phyloP scores from a whole-genome alignment of 2,888 invertebrate genomes.

The Conops quadrifasciatus region DNA sequence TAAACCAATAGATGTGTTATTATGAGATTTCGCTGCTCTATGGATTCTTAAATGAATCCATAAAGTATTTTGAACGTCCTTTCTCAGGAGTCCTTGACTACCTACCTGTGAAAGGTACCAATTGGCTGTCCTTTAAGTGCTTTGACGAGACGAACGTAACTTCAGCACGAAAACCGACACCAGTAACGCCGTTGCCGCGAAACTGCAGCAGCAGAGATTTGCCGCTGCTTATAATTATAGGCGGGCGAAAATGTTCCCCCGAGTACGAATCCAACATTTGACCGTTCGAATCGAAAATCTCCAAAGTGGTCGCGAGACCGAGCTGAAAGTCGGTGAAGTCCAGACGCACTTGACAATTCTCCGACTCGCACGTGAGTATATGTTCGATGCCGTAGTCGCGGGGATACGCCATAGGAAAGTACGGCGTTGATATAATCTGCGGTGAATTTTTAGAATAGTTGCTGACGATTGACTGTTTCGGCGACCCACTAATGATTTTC shows the following conservation, averaged over 20 bases:
- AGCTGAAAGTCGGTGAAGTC: constrained; percentile 76
- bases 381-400: constrained; percentile 74
- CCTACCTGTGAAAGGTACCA: constrained; percentile 62
- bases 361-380: constrained; percentile 69
- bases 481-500: constrained; percentile 66
- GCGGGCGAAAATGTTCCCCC: constrained; percentile 75
- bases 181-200: constrained; percentile 75
- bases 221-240: constrained; percentile 72
- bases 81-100: not conserved
- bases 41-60: too few species aligned
- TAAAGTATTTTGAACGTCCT: not conserved
- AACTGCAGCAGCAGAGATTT: constrained; percentile 73
- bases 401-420: constrained; percentile 74
- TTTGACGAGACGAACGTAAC: constrained; percentile 65
- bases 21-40: not conserved
- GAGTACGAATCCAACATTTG: constrained; percentile 73
- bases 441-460: constrained; percentile 63
- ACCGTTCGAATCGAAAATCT: constrained; percentile 76
- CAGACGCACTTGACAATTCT: constrained; percentile 70
- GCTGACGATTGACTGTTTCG: constrained; percentile 58
- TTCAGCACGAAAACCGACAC: constrained; percentile 73
- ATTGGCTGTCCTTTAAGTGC: constrained; percentile 59
- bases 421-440: constrained; percentile 72
- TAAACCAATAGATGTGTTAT: not conserved
- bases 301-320: constrained; percentile 72